These are phyloP conservation scores for Tortricodes alternella DNA, from an alignment of 2,888 invertebrate species.

Conservation along the genomic window DNA sequence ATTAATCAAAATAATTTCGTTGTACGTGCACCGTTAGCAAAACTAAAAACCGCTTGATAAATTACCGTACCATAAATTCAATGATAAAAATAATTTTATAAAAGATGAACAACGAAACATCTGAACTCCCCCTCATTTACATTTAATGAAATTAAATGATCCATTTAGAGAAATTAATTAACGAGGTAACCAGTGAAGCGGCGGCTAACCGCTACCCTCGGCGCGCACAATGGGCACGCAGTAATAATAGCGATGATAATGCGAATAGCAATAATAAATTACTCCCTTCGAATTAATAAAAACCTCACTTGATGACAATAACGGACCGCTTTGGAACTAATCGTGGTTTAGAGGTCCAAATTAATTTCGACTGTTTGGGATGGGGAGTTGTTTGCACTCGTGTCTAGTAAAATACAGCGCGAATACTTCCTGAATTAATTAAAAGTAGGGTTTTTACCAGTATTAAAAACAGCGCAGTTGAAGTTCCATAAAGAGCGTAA, in stretches of 20 bases:
- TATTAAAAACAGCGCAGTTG: too few relatives aligned
- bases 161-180: conserved; percentile 82
- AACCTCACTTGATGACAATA: conserved; percentile 78
- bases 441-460: too few relatives aligned
- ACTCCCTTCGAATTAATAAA: conserved; percentile 78
- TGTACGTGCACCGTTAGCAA: conserved; percentile 1
- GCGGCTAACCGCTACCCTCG: conserved; percentile 58
- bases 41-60: conserved; percentile 15
- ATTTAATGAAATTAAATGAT: conserved; percentile 83
- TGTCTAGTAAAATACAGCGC: conserved; percentile 21
- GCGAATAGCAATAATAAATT: conserved; percentile 57
- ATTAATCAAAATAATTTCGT: neutral
- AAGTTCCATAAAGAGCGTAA: too few relatives aligned
- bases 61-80: conserved; percentile 26
- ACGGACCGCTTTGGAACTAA: conserved; percentile 73
- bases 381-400: conserved; percentile 40
- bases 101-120: conserved; percentile 54
- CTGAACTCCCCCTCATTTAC: conserved; percentile 76
- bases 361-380: conserved; percentile 60
- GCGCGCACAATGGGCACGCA: conserved; percentile 52
- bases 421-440: too few relatives aligned
- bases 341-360: conserved; percentile 66
- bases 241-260: conserved; percentile 71
- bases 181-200: conserved; percentile 77
- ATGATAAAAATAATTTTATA: conserved; percentile 51